Evolutionary conservation across 2,113 vertebrate genomes (phyloP), one percentile per base, ranked within the genome.

Genomic region (Cyrtonyx montezumae): DNA sequence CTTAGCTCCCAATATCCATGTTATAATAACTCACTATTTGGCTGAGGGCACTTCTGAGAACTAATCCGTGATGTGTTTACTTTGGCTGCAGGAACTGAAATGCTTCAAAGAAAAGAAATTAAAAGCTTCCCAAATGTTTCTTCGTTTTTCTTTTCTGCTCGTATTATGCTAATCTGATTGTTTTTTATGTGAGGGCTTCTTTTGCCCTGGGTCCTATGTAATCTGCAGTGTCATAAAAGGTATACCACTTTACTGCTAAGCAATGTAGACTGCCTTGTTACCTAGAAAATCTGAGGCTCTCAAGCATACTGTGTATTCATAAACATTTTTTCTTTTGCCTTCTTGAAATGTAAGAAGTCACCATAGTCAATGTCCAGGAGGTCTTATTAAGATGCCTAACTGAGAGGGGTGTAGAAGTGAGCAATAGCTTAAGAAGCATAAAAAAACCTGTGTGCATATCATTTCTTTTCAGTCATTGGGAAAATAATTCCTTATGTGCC

Each of bases 101-200:
- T 70, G 66, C 74, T 96, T 88, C 88, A 58, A 87, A 89, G 78
- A 28, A 34, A 48, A 46, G 48, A 67, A n/a, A 36, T 22, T 87
- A 91, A 93, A 95, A 92, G 78, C 88, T 95, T 67, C 77, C 65
- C 73, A 88, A 95, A 90, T 88, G 70, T 92, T 95, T 46, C 80
- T 0, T 13, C 78, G 82, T 91, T 59, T 95, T 90, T 94, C 45
- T 63, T 92, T 95, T 88, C 88, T 82, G 37, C 70, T 93, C 36
- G 51, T 90, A 92, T 87, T 96, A 95, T 95, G 94, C 88, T 95
- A 95, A 96, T 95, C 86, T 82, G 77, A 78, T 88, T 91, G 84
- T 76, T 94, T 96, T 93, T 92, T 93, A 94, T 90, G 67, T 42
- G 66, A 96, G 92, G 88, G 34, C 58, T 94, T 93, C 63, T 95